Base-by-base conservation (phyloP, 2,888 invertebrate species). In the Xanthorhoe spadicearia region DNA sequence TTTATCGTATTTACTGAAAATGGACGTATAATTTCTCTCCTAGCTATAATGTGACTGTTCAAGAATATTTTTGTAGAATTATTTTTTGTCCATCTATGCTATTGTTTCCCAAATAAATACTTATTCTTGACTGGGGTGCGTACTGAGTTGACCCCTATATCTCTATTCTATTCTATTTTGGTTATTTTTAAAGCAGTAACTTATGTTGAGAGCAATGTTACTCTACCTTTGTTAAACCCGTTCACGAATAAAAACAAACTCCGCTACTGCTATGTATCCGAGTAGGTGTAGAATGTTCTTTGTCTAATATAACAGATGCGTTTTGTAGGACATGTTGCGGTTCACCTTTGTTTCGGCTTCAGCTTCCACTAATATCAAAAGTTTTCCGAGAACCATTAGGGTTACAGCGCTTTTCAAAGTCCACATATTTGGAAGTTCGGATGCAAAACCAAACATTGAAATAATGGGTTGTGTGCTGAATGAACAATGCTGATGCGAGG, bases 281-380 rank as follows among this genome's bases (percentile, higher is more conserved):
- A 8, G 48, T 15, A 48, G 23, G 23, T 43, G 38, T 15, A 23
- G n/a, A 51, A 32, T 46, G 23, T 52, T 43, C 5, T n/a, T 50
- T 50, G 35, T 55, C 54, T 52, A 50, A 35, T 51, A 58, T 28
- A 51, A 55, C 38, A 59, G 15, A 59, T 59, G 62, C 73, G 76
- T 73, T 75, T 69, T 69, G 61, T 74, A 66, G 43, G 62, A 77
- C 73, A 75, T 61, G 58, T 67, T 69, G 70, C 65, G 66, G 71
- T 71, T 64, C 61, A 70, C 73, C 75, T 75, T 77, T 77, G 79
- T 78, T 74, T 74, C 62, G 56, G 62, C 52, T 67, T 57, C 63
- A 66, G 66, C 75, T 77, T 75, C 67, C 72, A 71, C 71, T 76
- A 77, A 80, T 79, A 76, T 70, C 66, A 56, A 74, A 80, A 81